These are phyloP conservation scores for Hypotaenidia okinawae DNA, from an alignment of 2,797 vertebrate species.

Conservation along the genomic window DNA sequence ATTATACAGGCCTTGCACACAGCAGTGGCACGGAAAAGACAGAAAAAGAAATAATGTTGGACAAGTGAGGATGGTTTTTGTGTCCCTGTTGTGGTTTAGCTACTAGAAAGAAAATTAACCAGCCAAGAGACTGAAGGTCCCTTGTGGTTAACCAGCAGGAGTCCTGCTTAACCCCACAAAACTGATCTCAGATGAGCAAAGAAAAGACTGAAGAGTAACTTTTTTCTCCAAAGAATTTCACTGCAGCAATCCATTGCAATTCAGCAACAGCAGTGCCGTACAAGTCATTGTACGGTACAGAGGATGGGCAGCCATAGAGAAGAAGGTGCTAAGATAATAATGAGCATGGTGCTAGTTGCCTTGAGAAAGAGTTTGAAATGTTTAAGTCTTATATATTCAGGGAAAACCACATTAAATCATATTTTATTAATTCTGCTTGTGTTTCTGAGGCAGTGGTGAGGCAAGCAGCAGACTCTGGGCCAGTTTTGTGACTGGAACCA, in stretches of 20 bases:
- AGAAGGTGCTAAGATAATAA: not conserved
- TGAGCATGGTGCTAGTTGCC: not conserved
- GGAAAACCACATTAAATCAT: slow-evolving; percentile 21
- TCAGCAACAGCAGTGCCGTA: not conserved
- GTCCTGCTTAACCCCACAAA: not conserved
- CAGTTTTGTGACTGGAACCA: not conserved
- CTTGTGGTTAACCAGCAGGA: not conserved
- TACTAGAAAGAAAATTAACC: not conserved
- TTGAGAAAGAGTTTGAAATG: not conserved
- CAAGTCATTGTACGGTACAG: not conserved
- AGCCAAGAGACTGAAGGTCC: not conserved
- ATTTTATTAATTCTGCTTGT: not conserved
- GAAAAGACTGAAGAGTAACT: not conserved
- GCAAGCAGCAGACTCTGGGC: not conserved
- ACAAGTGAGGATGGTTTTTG: not conserved
- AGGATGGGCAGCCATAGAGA: not conserved
- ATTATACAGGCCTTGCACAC: slow-evolving; percentile 73
- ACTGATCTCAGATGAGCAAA: not conserved
- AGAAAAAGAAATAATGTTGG: slow-evolving; percentile 20
- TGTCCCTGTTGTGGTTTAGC: no score
- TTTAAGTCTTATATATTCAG: not conserved
- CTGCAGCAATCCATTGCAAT: not conserved
- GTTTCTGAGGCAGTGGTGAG: not conserved
- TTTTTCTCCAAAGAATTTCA: slow-evolving; percentile 41
- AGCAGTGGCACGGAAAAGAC: slow-evolving; percentile 73